phyloP scores from a whole-genome alignment of 64 coral and sea anemone genomes.

The Porites lutea region DNA sequence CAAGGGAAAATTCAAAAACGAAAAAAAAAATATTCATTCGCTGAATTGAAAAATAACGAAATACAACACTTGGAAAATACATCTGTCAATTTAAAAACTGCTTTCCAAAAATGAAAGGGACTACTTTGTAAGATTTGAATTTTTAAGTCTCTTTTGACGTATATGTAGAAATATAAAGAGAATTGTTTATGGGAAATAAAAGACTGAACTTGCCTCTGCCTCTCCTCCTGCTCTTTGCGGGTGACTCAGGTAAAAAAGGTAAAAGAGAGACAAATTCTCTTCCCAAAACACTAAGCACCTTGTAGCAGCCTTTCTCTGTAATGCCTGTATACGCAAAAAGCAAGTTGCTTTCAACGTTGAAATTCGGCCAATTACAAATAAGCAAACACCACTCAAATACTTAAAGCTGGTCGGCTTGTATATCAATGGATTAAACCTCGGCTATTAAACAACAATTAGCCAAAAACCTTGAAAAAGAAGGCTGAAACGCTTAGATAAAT shows the following conservation, averaged over 20 bases:
- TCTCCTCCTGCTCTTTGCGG: not conserved
- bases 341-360: slow-evolving; percentile 31
- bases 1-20: not conserved
- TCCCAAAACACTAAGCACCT: not conserved
- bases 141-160: no score
- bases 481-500: slow-evolving; percentile 38
- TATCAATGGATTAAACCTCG: slow-evolving; percentile 45
- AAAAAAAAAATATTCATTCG: not conserved
- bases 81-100: no score
- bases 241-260: not conserved
- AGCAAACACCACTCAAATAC: slow-evolving; percentile 50
- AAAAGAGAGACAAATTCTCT: not conserved
- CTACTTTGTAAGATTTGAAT: no score
- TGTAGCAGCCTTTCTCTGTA: not conserved
- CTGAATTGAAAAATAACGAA: no score
- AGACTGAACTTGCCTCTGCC: not conserved
- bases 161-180: no score
- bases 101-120: no score
- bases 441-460: slow-evolving; percentile 45
- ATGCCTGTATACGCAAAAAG: not conserved
- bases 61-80: no score
- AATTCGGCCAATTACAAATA: slow-evolving; percentile 49
- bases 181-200: no score
- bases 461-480: not conserved
- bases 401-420: slow-evolving; percentile 44